A percentile compares a stretch with the other conserved stretches of the same genome.
phyloP scores from a whole-genome alignment of 2,113 vertebrate species.

The Stomatorhinus ivindoensis region DNA sequence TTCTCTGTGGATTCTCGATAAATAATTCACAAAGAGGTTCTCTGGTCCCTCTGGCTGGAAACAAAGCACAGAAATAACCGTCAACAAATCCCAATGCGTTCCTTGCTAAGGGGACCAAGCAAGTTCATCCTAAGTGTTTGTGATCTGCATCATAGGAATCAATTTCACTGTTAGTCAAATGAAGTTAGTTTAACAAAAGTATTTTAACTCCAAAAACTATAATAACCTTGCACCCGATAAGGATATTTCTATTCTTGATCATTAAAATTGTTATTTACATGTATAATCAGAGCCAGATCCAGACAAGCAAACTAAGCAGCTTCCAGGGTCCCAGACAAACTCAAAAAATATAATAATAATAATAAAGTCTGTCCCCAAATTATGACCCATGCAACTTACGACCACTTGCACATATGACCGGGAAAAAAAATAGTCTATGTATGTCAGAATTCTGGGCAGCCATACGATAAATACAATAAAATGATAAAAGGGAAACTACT shows the following conservation, averaged over 20 bases:
- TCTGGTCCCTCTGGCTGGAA: constrained; percentile 78
- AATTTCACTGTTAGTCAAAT: neutral
- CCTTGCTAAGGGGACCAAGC: neutral
- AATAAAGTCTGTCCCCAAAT: neutral
- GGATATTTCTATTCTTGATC: neutral
- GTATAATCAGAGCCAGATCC: neutral
- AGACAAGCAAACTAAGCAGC: neutral
- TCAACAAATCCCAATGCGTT: neutral
- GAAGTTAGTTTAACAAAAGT: neutral
- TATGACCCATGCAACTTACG: neutral
- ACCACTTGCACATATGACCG: neutral
- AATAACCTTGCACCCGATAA: neutral
- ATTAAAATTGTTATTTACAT: neutral
- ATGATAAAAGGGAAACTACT: neutral
- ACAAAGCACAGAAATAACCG: constrained; percentile 24
- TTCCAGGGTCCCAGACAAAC: neutral
- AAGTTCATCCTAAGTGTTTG: neutral
- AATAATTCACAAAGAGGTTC: constrained; percentile 96
- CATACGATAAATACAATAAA: neutral
- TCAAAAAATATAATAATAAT: neutral
- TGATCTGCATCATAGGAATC: neutral
- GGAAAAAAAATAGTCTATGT: neutral
- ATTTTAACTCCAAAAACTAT: neutral
- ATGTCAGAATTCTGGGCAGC: neutral
- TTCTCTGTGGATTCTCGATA: constrained; percentile 94